Conservation (phyloP, 1,140 invertebrate genomes). For the Nebria ingens region DNA sequence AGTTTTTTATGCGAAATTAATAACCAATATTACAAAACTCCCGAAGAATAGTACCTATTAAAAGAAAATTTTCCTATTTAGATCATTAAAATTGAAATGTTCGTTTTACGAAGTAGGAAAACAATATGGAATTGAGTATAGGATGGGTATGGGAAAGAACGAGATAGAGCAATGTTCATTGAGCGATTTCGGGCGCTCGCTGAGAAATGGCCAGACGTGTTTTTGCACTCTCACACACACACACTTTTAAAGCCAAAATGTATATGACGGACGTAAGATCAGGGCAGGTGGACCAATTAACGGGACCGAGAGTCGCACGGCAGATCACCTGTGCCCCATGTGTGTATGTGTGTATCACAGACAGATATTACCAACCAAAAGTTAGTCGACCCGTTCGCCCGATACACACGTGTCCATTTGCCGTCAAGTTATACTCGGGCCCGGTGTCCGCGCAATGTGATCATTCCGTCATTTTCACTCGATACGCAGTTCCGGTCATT, state of each 20-base stretch:
- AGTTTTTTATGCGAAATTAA: too few relatives aligned
- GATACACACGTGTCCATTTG: neutral
- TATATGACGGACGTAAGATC: neutral
- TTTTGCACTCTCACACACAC: neutral
- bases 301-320: neutral
- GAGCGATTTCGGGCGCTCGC: neutral
- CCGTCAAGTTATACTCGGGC: neutral
- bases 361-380: neutral
- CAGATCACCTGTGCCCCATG: neutral
- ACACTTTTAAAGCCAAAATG: neutral
- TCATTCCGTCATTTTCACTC: neutral
- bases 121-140: too few relatives aligned
- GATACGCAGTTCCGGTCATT: neutral
- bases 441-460: neutral
- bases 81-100: too few relatives aligned
- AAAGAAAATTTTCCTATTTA: too few relatives aligned
- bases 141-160: too few relatives aligned
- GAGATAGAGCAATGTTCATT: neutral
- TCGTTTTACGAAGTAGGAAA: too few relatives aligned
- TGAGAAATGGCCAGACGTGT: neutral
- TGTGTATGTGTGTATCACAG: neutral
- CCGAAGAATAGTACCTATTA: too few relatives aligned
- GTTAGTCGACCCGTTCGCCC: neutral
- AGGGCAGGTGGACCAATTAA: conserved; percentile 2
- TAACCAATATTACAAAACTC: too few relatives aligned